Conservation (phyloP, 2,113 vertebrate species). For the Psettodes erumei region DNA sequence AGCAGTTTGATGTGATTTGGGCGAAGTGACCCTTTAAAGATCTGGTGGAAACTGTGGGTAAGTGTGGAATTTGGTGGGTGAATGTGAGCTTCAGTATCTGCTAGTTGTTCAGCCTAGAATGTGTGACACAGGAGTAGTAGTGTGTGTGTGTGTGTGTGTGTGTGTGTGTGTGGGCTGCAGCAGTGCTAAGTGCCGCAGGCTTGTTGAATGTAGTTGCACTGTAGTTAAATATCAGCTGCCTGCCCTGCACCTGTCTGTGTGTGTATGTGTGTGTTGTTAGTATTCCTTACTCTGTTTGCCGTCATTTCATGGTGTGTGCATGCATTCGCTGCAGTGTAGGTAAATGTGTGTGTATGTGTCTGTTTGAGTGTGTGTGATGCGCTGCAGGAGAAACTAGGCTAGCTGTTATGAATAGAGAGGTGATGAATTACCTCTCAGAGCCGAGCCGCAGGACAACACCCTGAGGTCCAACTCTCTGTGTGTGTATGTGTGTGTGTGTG, state of each 20-base stretch:
- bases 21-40: constrained; percentile 12
- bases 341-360: constrained; percentile 13
- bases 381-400: constrained; percentile 63
- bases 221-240: constrained; percentile 59
- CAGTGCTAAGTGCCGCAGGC: constrained; percentile 56
- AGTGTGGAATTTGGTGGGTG: background rate
- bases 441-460: constrained; percentile 58
- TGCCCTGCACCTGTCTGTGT: constrained; percentile 38
- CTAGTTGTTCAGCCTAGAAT: background rate
- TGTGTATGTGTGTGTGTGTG: constrained; percentile 23
- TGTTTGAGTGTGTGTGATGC: background rate
- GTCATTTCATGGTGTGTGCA: background rate
- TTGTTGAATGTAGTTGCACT: constrained; percentile 63
- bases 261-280: background rate
- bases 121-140: too few relatives aligned
- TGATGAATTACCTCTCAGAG: constrained; percentile 73
- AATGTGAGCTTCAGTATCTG: constrained; percentile 14
- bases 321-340: constrained; percentile 15
- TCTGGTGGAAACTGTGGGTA: background rate
- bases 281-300: background rate
- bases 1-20: background rate
- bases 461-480: constrained; percentile 40
- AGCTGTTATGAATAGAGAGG: constrained; percentile 71
- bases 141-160: constrained; percentile 18
- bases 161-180: constrained; percentile 32